Evolutionary conservation across 2,888 invertebrate genomes (phyloP).

Genomic region (Gisinianus flammeolus): DNA sequence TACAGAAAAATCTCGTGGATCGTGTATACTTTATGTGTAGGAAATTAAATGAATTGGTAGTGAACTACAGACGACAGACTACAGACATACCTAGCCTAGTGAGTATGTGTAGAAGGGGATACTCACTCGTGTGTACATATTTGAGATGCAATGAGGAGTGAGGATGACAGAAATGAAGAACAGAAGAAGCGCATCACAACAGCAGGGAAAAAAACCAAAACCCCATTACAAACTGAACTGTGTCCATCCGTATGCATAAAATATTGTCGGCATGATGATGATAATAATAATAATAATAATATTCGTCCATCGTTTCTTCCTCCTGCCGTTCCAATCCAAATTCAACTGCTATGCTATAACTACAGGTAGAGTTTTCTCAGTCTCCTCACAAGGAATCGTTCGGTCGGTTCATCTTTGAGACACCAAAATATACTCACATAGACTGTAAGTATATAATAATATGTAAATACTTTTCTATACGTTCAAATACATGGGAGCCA

Average conservation of each 20-base stretch:
- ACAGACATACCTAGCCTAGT: no score
- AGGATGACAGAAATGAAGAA: constrained; percentile 16
- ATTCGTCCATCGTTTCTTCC: neutral
- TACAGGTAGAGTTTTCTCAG: no score
- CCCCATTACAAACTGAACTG: constrained; percentile 25
- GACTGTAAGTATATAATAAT: neutral
- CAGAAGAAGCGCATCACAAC: neutral
- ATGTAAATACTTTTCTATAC: no score
- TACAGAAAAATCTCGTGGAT: no score
- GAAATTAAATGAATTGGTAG: no score
- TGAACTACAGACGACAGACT: no score
- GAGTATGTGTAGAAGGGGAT: neutral
- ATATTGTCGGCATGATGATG: constrained; percentile 35
- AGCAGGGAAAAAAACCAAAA: constrained; percentile 29
- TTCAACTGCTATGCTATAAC: no score
- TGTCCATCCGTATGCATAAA: no score
- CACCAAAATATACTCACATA: no score
- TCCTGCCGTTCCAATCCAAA: constrained; percentile 33
- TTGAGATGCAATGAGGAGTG: neutral
- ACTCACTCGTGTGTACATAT: neutral
- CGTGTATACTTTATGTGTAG: no score
- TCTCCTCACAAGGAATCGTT: no score
- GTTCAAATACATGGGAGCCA: neutral
- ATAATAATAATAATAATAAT: no score
- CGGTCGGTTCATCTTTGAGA: constrained; percentile 37